Percentiles rank a stretch among this genome's conserved stretches.
Evolutionary conservation across 2,888 invertebrate species (phyloP).

Genomic region (Phengaris arion): DNA sequence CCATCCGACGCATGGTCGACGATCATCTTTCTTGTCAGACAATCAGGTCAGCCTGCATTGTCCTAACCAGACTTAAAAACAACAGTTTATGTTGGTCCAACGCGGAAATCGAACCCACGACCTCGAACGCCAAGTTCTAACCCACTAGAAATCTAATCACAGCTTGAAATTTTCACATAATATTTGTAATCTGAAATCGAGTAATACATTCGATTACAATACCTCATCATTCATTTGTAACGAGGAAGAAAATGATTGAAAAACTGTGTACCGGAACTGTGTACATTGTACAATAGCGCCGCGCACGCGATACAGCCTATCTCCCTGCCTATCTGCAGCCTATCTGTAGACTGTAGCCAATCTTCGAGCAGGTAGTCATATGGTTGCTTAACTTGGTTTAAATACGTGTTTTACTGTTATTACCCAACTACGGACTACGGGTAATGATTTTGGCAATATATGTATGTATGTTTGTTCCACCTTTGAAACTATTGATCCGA

Average conservation of each 20-base stretch:
- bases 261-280: conserved; percentile 1
- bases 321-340: neutral
- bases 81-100: too few relatives aligned
- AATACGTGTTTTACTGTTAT: too few relatives aligned
- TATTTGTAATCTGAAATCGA: neutral
- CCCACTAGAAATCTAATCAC: neutral
- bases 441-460: too few relatives aligned
- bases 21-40: too few relatives aligned
- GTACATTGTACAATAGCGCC: conserved; percentile 19
- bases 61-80: too few relatives aligned
- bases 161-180: neutral
- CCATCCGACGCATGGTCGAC: too few relatives aligned
- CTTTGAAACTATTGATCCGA: too few relatives aligned
- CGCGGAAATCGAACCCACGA: too few relatives aligned
- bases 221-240: neutral
- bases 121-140: too few relatives aligned
- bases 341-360: neutral
- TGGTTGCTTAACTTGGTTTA: neutral
- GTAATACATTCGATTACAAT: neutral
- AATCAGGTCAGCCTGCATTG: too few relatives aligned
- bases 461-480: too few relatives aligned
- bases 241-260: neutral
- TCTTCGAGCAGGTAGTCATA: neutral
- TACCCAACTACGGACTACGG: too few relatives aligned
- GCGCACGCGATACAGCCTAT: conserved; percentile 16